Evolutionary conservation across 2,113 vertebrate genomes (phyloP), one percentile per base, ranked within the genome.

Genomic region (Colistium nudipinnis): DNA sequence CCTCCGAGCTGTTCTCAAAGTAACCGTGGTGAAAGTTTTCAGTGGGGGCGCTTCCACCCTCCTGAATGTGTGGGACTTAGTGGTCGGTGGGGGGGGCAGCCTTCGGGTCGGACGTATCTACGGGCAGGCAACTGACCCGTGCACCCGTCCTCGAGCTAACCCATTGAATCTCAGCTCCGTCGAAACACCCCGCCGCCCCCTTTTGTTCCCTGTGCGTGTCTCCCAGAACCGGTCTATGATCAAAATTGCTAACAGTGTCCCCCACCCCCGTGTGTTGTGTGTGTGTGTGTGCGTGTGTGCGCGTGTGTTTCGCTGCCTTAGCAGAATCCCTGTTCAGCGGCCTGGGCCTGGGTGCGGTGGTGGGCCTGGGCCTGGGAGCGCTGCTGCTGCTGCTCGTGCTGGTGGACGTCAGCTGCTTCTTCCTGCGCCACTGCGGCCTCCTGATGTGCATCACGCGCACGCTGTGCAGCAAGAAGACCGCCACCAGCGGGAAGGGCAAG

Each of bases 301-400:
- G n/a, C 57, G 70, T 79, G 72, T 61, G 59, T 70, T 78, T 77
- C 64, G 48, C 80, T 88, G 90, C 78, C 91, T 92, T 81, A 93
- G 93, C 93, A 99, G 98, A 98, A 90, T 98, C 97, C 57, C 93
- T 99, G 89, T 99, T 99, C 93, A 97, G 95, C 69, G 94, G 96
- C 57, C 94, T 99, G 87, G 95, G 98, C 24, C 93, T 98, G 70
- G 96, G 97, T 64, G 92, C 96, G 7, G 93, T 98, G 84, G 95
- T 99, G 89, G 97, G 96, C 69, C 92, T 99, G 30, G 95, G 95
- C 49, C 92, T 96, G 25, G 96, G 95, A 8, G 97, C 92, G 2
- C 94, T 99, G 76, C 91, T 99, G 82, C 90, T 99, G 83, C 91
- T 99, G 63, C 94, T 99, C 6, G 96, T 97, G 62, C 93, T 96